Evolutionary conservation across 2,888 invertebrate species (phyloP).

Genomic region (Hyalella azteca): DNA sequence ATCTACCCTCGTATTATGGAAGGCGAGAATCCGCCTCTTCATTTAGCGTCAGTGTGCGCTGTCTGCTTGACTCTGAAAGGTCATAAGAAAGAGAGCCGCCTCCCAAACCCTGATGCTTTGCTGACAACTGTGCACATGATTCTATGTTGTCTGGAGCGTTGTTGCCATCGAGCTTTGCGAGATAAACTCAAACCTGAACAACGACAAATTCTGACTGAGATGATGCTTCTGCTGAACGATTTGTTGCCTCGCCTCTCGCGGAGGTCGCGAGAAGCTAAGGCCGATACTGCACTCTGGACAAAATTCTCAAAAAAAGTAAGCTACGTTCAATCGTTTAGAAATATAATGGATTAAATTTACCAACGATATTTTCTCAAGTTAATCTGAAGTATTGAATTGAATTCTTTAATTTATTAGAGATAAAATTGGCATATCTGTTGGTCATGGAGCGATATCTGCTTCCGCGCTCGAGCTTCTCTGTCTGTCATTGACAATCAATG

Average conservation of each 20-base stretch:
- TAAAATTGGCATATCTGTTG: too few relatives aligned
- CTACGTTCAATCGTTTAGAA: too few relatives aligned
- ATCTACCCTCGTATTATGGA: slow-evolving; percentile 1
- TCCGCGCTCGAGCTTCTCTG: too few relatives aligned
- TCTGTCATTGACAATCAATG: too few relatives aligned
- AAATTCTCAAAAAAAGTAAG: slow-evolving; percentile 6
- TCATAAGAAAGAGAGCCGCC: slow-evolving; percentile 25
- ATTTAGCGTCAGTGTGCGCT: neutral
- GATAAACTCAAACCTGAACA: slow-evolving; percentile 9
- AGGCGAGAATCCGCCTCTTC: neutral
- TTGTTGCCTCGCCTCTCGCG: neutral
- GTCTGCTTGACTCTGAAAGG: slow-evolving; percentile 24
- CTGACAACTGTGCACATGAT: neutral
- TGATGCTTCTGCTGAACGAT: neutral
- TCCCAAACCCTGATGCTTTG: neutral
- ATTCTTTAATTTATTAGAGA: too few relatives aligned
- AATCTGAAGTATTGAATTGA: too few relatives aligned
- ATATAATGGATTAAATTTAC: too few relatives aligned
- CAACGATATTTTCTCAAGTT: too few relatives aligned
- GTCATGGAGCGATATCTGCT: too few relatives aligned
- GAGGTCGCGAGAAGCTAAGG: slow-evolving; percentile 11
- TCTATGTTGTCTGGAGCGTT: neutral
- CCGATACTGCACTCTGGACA: neutral
- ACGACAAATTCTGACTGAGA: neutral
- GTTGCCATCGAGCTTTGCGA: neutral